Evolutionary conservation across 2,888 invertebrate genomes (phyloP).

Genomic region (Alsophila aescularia): DNA sequence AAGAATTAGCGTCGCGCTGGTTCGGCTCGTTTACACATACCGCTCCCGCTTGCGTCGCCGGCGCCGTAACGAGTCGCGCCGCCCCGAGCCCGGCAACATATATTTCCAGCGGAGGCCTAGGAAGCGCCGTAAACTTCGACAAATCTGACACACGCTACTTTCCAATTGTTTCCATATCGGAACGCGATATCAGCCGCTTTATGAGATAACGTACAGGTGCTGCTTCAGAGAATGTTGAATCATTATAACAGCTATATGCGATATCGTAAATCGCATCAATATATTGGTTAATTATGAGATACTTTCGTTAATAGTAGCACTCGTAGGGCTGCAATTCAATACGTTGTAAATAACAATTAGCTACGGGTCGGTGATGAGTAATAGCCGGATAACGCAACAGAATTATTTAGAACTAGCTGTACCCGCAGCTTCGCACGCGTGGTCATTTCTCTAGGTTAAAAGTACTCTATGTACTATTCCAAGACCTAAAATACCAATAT

Average conservation of each 20-base stretch:
- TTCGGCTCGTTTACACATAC: constrained; percentile 81
- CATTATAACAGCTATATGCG: constrained; percentile 29
- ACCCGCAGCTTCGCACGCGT: no score
- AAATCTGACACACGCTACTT: constrained; percentile 61
- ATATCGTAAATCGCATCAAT: constrained; percentile 35
- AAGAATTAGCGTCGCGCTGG: constrained; percentile 79
- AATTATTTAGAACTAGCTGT: constrained; percentile 30
- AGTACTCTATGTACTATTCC: no score
- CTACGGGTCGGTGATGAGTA: constrained; percentile 30
- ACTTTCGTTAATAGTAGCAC: constrained; percentile 13
- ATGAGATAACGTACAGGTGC: constrained; percentile 33
- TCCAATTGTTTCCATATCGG: constrained; percentile 67
- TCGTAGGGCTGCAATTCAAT: constrained; percentile 32
- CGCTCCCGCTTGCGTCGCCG: constrained; percentile 67
- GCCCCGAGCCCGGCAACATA: constrained; percentile 42
- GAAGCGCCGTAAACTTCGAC: constrained; percentile 71
- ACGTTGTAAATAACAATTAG: constrained; percentile 32
- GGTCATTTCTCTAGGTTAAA: no score
- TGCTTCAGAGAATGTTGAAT: constrained; percentile 24
- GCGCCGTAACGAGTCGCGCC: constrained; percentile 64
- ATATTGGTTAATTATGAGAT: constrained; percentile 30
- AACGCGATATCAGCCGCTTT: constrained; percentile 43
- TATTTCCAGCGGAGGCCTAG: constrained; percentile 72
- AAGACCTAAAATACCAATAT: no score
- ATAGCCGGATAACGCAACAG: constrained; percentile 23